These are phyloP conservation scores for Drosophila leonis DNA, from an alignment of 2,888 invertebrate genomes.

Conservation along the genomic window DNA sequence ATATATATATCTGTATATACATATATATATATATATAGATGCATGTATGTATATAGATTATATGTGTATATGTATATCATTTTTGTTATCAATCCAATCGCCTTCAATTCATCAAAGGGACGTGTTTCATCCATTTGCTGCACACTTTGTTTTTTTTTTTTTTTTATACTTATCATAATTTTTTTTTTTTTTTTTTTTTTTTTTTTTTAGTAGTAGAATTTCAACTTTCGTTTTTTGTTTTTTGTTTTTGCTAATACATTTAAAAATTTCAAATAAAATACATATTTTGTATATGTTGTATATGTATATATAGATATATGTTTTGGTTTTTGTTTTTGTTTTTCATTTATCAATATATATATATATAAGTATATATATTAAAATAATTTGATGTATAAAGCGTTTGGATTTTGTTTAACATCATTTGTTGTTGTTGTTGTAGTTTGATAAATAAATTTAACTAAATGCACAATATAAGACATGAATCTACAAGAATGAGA, in stretches of 20 bases:
- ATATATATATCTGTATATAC: conserved; percentile 26
- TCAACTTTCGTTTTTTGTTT: conserved; percentile 34
- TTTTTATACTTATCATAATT: conserved; percentile 11
- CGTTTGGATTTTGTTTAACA: conserved; percentile 65
- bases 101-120: conserved; percentile 34
- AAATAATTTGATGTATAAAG: conserved; percentile 79
- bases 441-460: conserved; percentile 62
- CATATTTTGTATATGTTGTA: conserved; percentile 76
- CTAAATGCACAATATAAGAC: conserved; percentile 73
- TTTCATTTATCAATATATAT: conserved; percentile 65
- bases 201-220: conserved; percentile 40
- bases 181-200: not conserved
- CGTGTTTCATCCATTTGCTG: conserved; percentile 2
- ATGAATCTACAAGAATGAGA: conserved; percentile 55
- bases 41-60: conserved; percentile 38
- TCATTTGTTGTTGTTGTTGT: conserved; percentile 41
- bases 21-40: conserved; percentile 46
- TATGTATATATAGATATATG: conserved; percentile 69
- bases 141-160: conserved; percentile 10
- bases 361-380: conserved; percentile 68
- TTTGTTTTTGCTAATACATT: conserved; percentile 59
- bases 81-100: conserved; percentile 42
- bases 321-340: conserved; percentile 41
- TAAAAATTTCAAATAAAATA: conserved; percentile 76
- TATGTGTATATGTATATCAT: conserved; percentile 64